Percentiles rank a stretch among this genome's conserved stretches.
Evolutionary conservation across 2,888 invertebrate species (phyloP).

Genomic region (Drosophila hawaiiensis): DNA sequence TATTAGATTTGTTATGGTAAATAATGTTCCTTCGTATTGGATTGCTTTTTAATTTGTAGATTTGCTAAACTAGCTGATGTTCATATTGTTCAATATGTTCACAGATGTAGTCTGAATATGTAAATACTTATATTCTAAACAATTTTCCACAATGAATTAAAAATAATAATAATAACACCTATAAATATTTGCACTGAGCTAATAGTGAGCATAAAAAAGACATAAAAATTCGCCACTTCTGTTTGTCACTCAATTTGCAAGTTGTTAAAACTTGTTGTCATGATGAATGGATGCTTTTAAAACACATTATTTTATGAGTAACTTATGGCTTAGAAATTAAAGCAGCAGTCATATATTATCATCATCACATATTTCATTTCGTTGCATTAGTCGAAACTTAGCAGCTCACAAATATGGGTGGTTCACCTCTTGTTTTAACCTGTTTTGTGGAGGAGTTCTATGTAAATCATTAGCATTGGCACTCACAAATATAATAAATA

Average conservation of each 20-base stretch:
- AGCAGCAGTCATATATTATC: slow-evolving; percentile 3
- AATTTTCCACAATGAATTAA: background rate
- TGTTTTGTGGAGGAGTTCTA: background rate
- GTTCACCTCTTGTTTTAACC: background rate
- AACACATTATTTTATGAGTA: background rate
- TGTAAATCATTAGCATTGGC: background rate
- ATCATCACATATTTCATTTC: background rate
- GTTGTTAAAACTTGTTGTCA: slow-evolving; percentile 19
- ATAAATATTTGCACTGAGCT: background rate
- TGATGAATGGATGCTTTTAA: slow-evolving; percentile 10
- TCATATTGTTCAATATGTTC: background rate
- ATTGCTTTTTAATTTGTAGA: background rate
- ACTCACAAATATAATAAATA: background rate
- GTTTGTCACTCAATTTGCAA: slow-evolving; percentile 22
- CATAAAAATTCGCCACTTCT: background rate
- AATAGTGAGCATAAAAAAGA: background rate
- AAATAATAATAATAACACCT: background rate
- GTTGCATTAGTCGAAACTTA: background rate
- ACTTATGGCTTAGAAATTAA: slow-evolving; percentile 9
- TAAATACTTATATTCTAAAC: background rate
- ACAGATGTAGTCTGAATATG: background rate
- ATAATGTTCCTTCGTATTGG: slow-evolving; percentile 2
- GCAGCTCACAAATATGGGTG: background rate
- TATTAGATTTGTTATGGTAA: background rate
- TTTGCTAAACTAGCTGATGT: background rate